Percentiles rank a stretch among this genome's conserved stretches.
These are phyloP conservation scores for Ostrea edulis DNA, from an alignment of 1,140 invertebrate genomes.

Conservation along the genomic window DNA sequence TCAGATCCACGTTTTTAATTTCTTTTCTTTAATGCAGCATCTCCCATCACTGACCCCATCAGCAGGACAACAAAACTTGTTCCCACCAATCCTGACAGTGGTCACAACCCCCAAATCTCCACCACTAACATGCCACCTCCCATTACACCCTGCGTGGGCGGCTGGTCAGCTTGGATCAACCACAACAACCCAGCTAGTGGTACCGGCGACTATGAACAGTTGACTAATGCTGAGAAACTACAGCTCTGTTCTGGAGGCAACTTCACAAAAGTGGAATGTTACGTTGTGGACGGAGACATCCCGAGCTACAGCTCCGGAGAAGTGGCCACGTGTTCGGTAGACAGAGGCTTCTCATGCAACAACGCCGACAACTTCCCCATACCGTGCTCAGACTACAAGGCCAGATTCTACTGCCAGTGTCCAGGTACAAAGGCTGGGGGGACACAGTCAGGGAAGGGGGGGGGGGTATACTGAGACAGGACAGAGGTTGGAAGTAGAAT, in stretches of 20 bases:
- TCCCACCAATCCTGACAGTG: constrained; percentile 30
- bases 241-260: constrained; percentile 59
- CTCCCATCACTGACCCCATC: constrained; percentile 20
- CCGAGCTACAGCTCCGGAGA: constrained; percentile 50
- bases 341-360: constrained; percentile 59
- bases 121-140: constrained; percentile 29
- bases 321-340: constrained; percentile 56
- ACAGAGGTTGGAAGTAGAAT: no score
- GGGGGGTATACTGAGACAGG: no score
- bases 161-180: constrained; percentile 64
- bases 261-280: constrained; percentile 69
- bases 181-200: constrained; percentile 50
- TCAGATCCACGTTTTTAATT: background rate
- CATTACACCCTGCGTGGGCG: background rate
- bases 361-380: constrained; percentile 60
- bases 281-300: constrained; percentile 56
- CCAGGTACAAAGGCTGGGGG: constrained; percentile 43
- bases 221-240: constrained; percentile 44
- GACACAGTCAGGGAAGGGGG: no score
- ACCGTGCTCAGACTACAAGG: constrained; percentile 77
- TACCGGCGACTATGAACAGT: constrained; percentile 55
- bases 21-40: background rate
- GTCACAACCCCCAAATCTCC: constrained; percentile 56
- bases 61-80: background rate
- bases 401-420: constrained; percentile 77